phyloP scores from a whole-genome alignment of 2,113 vertebrate species.

The Macquaria ambigua region DNA sequence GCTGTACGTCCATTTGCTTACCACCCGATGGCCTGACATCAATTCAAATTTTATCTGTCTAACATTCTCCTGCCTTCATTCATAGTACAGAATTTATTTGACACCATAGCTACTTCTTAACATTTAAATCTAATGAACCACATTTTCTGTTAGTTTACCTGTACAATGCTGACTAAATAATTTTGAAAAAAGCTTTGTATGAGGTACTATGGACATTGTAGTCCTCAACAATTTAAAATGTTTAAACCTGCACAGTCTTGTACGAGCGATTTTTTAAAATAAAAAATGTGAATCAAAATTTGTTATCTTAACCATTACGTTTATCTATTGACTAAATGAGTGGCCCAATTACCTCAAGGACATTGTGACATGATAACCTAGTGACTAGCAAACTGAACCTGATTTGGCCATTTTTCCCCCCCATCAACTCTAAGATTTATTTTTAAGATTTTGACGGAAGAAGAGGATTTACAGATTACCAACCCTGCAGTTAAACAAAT shows the following conservation, averaged over 20 bases:
- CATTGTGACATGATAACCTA: constrained; percentile 7
- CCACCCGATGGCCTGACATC: background rate
- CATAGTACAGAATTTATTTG: background rate
- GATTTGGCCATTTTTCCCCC: background rate
- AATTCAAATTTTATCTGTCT: background rate
- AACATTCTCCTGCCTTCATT: background rate
- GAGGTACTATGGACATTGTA: background rate
- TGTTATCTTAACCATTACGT: too few relatives aligned
- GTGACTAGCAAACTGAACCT: background rate
- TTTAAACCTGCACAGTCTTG: background rate
- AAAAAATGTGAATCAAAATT: background rate
- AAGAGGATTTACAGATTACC: background rate
- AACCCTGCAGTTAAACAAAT: background rate
- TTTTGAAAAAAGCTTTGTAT: background rate
- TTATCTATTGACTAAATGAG: background rate
- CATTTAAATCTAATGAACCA: background rate
- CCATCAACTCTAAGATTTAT: background rate
- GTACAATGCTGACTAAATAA: background rate
- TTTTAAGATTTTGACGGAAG: background rate
- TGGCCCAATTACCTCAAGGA: background rate
- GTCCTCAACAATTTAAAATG: background rate
- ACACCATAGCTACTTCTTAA: background rate
- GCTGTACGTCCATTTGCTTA: too few relatives aligned
- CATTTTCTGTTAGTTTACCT: background rate
- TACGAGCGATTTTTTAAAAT: background rate